Conservation (phyloP, 1,140 invertebrate species). For the Bombus confusus region DNA sequence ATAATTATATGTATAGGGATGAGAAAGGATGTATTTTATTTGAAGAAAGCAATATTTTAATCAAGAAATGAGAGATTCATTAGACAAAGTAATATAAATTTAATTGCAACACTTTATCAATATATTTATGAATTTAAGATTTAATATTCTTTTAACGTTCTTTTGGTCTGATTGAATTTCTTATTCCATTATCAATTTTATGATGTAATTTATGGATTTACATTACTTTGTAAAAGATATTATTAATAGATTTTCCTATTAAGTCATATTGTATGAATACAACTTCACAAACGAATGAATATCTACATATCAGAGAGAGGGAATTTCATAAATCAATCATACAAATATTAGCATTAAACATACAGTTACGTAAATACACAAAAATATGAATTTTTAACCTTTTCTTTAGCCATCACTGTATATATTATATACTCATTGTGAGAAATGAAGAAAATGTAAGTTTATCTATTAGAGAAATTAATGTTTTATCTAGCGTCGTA, state of each 20-base stretch:
- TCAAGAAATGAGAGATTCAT: not conserved
- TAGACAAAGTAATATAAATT: not conserved
- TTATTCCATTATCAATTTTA: not conserved
- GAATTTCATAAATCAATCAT: not conserved
- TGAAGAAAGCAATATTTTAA: not conserved
- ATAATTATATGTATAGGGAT: not conserved
- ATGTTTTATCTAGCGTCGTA: conserved; percentile 64
- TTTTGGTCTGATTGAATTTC: not conserved
- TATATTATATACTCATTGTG: conserved; percentile 23
- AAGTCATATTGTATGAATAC: not conserved
- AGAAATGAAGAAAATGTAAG: conserved; percentile 37
- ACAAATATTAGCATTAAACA: conserved; percentile 5
- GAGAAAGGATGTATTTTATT: conserved; percentile 12
- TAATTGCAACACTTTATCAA: too few species aligned
- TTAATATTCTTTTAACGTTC: not conserved
- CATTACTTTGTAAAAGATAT: not conserved
- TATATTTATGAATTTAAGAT: not conserved
- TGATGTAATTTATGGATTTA: not conserved
- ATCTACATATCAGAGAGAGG: conserved; percentile 11
- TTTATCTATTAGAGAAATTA: conserved; percentile 67
- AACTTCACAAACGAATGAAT: not conserved
- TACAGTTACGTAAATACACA: not conserved
- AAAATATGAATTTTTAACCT: not conserved
- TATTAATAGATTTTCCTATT: not conserved
- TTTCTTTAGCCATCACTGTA: conserved; percentile 7